Evolutionary conservation across 2,888 invertebrate species (phyloP).

Genomic region (Carabus problematicus): DNA sequence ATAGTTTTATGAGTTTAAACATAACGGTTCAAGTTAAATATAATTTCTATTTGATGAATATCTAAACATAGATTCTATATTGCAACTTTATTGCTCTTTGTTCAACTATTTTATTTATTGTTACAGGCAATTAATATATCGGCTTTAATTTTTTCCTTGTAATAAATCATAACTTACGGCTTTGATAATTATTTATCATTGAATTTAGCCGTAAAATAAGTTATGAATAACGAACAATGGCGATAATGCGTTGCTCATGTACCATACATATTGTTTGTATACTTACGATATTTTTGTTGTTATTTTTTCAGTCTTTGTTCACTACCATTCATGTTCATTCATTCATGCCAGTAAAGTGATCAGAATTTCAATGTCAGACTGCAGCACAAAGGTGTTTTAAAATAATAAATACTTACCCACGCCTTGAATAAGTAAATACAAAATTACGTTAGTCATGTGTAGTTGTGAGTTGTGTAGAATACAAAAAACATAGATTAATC

Average conservation of each 20-base stretch:
- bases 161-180: too few relatives aligned
- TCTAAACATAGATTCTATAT: too few relatives aligned
- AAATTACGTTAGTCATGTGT: background rate
- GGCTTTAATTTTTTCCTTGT: too few relatives aligned
- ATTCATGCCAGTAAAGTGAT: constrained; percentile 16
- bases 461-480: background rate
- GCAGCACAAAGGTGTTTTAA: constrained; percentile 21
- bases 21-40: too few relatives aligned
- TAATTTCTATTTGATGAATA: too few relatives aligned
- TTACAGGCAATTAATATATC: too few relatives aligned
- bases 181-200: too few relatives aligned
- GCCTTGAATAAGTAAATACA: constrained; percentile 18
- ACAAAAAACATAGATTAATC: too few relatives aligned
- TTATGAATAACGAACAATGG: background rate
- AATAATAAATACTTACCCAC: constrained; percentile 26
- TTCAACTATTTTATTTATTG: too few relatives aligned
- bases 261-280: background rate
- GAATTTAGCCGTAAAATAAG: too few relatives aligned
- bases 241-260: constrained; percentile 2
- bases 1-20: too few relatives aligned
- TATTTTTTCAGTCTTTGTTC: constrained; percentile 18
- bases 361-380: constrained; percentile 34
- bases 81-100: too few relatives aligned
- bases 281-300: background rate
- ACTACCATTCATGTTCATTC: constrained; percentile 35